Base-by-base conservation (phyloP, 2,797 vertebrate species). In the Hoplostethus mediterraneus region DNA sequence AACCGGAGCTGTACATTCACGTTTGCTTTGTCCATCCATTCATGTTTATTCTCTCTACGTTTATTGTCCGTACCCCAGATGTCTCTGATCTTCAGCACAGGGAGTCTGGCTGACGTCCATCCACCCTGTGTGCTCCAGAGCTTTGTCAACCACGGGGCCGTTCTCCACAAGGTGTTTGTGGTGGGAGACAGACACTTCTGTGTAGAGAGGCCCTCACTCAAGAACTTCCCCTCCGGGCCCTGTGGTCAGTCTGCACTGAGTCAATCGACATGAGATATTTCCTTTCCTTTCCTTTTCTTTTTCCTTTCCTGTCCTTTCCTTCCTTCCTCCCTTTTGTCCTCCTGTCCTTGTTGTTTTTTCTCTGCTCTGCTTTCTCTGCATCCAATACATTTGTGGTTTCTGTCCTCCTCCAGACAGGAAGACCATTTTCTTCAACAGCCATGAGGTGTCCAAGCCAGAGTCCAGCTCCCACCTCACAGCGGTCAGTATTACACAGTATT, bases 401-500 rank as follows among this genome's bases (percentile, higher is more conserved):
- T 67, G 36, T 77, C 1, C 65, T 31, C 51, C 38, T 82, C 2
- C 87, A 95, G 95, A 94, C 63, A 92, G 90, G 79, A 77, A 89
- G 70, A 94, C 93, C 1, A 95, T 95, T 67, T 95, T 95, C 81
- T 95, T 95, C 73, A 94, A 95, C 88, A 95, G 95, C 48, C 94
- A 94, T 1, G 87, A 95, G 31, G 94, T 95, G 63, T 95, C 95
- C 55, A 95, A 95, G 66, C 93, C 93, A 0, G 94, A 95, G 85
- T 95, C 94, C 6, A 92, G 77, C 70, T 95, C 94, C 16, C 90
- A 93, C 65, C 91, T 95, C 17, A 94, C 92, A 6, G 89, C 91
- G 36, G 94, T 95, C 56, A 90, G 92, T 77, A 53, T 30, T 6
- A 30, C 11, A 8, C 53, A 21, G 21, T 21, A 17, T 9, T 8